Percentiles rank a stretch among this genome's conserved stretches.
Conservation (phyloP, 1,140 invertebrate species). For the Drosophila malerkotliana region DNA sequence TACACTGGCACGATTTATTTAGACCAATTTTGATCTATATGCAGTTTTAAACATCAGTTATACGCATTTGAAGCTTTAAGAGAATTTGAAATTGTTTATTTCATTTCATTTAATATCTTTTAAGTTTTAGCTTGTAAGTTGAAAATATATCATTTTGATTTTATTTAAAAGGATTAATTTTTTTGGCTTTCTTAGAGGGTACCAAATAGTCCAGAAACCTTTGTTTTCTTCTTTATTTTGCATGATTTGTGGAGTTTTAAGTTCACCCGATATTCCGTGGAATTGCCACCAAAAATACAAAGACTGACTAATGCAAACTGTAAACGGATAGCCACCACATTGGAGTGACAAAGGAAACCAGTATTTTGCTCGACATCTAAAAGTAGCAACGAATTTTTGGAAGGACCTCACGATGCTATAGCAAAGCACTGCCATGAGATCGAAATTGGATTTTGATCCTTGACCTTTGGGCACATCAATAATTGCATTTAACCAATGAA, state of each 20-base stretch:
- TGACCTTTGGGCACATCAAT: constrained; percentile 32
- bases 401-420: constrained; percentile 8
- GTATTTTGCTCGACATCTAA: constrained; percentile 61
- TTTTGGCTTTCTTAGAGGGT: neutral
- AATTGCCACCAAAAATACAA: constrained; percentile 49
- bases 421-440: constrained; percentile 27
- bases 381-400: constrained; percentile 33
- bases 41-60: constrained; percentile 43
- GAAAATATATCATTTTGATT: constrained; percentile 49
- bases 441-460: constrained; percentile 25
- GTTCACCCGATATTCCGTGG: constrained; percentile 14
- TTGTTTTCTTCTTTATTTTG: constrained; percentile 10
- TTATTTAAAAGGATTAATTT: constrained; percentile 28
- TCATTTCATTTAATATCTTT: constrained; percentile 24
- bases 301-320: constrained; percentile 49
- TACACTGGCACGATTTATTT: constrained; percentile 24
- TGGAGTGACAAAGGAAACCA: constrained; percentile 20
- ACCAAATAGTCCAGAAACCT: neutral
- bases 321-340: constrained; percentile 19
- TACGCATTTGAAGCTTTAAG: constrained; percentile 62
- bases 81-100: constrained; percentile 36
- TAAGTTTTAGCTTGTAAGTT: constrained; percentile 57
- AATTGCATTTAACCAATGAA: constrained; percentile 38
- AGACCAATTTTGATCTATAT: constrained; percentile 35
- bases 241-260: constrained; percentile 6